phyloP scores from a whole-genome alignment of 1,140 invertebrate genomes.

The Octopus bimaculoides region DNA sequence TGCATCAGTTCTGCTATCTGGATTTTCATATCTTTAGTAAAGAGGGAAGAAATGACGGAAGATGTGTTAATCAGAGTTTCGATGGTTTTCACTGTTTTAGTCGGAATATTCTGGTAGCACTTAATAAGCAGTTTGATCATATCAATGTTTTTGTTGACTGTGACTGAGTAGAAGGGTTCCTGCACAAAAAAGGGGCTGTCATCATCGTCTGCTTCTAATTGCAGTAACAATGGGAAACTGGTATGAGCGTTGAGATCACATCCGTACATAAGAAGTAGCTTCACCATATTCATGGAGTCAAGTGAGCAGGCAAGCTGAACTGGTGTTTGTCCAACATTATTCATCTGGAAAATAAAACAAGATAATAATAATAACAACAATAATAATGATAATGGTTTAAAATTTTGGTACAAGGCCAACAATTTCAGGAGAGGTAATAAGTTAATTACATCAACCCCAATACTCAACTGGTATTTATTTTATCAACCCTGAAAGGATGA shows the following conservation, averaged over 20 bases:
- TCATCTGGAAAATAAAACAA: slow-evolving; percentile 41
- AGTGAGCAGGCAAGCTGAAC: slow-evolving; percentile 43
- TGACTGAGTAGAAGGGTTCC: slow-evolving; percentile 49
- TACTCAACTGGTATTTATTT: no score
- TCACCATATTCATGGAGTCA: slow-evolving; percentile 37
- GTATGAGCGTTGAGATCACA: slow-evolving; percentile 45
- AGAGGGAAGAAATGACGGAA: slow-evolving; percentile 33
- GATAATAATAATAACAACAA: no score
- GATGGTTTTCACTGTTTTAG: slow-evolving; percentile 31
- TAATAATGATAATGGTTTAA: no score
- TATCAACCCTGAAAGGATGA: no score
- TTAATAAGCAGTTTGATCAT: slow-evolving; percentile 43
- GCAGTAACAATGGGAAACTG: slow-evolving; percentile 35
- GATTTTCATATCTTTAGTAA: slow-evolving; percentile 29
- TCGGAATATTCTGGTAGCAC: slow-evolving; percentile 38
- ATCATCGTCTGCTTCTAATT: slow-evolving; percentile 46
- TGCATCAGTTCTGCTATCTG: slow-evolving; percentile 40
- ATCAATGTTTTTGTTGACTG: slow-evolving; percentile 47
- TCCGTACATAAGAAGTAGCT: slow-evolving; percentile 42
- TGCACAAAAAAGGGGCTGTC: slow-evolving; percentile 51
- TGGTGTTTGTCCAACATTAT: slow-evolving; percentile 44
- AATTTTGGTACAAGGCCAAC: no score
- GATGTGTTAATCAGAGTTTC: slow-evolving; percentile 35
- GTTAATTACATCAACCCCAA: no score
- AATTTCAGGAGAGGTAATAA: no score